Conservation (phyloP, 2,113 vertebrate species). For the Eurypyga helias region DNA sequence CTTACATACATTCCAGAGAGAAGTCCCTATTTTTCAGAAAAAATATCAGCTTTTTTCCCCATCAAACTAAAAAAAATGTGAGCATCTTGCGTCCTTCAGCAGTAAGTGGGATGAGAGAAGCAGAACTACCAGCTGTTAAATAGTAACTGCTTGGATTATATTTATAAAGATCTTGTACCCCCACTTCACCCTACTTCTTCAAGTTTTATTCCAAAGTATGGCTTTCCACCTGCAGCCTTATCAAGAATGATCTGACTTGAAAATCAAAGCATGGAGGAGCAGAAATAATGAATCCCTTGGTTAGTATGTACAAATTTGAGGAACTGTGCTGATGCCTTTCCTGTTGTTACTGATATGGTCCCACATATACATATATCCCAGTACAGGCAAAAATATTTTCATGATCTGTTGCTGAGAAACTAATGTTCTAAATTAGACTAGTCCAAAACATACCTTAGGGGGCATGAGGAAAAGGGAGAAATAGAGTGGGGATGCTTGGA, state of each 20-base stretch:
- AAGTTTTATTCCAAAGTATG: background rate
- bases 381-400: background rate
- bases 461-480: background rate
- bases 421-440: background rate
- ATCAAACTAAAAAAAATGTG: background rate
- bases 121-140: slow-evolving; percentile 28
- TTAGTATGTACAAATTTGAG: background rate
- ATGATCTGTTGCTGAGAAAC: background rate
- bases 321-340: background rate
- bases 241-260: background rate
- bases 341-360: background rate
- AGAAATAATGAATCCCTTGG: background rate
- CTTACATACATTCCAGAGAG: background rate
- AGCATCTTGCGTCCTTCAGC: slow-evolving; percentile 2
- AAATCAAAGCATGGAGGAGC: background rate
- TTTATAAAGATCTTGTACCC: background rate
- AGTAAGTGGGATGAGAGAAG: background rate
- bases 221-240: background rate
- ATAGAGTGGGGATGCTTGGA: background rate
- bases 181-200: background rate
- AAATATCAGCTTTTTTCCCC: background rate
- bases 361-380: background rate
- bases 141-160: slow-evolving; percentile 11
- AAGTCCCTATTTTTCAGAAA: background rate
- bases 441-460: background rate